These are phyloP conservation scores for Zaprionus inermis DNA, from an alignment of 1,140 invertebrate species.

Conservation along the genomic window DNA sequence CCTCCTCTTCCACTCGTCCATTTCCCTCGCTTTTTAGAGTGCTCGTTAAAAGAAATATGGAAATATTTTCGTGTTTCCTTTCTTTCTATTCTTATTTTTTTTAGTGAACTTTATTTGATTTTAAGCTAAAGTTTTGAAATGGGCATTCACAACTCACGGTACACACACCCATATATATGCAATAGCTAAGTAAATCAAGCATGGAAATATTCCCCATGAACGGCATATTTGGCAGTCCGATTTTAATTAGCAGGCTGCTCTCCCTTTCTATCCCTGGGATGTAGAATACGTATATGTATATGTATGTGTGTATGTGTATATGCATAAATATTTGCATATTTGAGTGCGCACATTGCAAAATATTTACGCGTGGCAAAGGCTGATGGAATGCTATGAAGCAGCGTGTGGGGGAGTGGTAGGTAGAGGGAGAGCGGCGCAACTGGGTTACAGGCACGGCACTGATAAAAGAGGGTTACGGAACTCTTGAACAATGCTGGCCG, in stretches of 20 bases:
- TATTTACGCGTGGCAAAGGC: conserved; percentile 54
- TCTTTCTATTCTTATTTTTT: conserved; percentile 1
- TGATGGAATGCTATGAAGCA: conserved; percentile 29
- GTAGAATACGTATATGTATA: conserved; percentile 27
- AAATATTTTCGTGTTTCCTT: conserved; percentile 1
- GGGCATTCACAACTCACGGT: not conserved
- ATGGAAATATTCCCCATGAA: conserved; percentile 40
- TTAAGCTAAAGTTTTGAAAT: not conserved
- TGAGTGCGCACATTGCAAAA: conserved; percentile 71
- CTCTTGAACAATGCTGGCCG: conserved; percentile 55
- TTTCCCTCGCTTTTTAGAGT: not conserved
- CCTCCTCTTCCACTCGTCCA: not conserved
- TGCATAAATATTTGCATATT: conserved; percentile 79
- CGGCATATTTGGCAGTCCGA: conserved; percentile 64
- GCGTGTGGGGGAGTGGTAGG: not conserved
- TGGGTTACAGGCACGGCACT: not conserved
- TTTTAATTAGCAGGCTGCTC: conserved; percentile 64
- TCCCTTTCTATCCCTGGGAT: conserved; percentile 1
- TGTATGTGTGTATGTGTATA: conserved; percentile 23
- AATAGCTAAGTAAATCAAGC: conserved; percentile 42
- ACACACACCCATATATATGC: not conserved
- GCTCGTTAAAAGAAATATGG: conserved; percentile 8
- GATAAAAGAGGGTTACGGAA: conserved; percentile 3
- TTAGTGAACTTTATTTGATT: conserved; percentile 4
- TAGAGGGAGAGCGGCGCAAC: not conserved